Base-by-base conservation (phyloP, 2,888 invertebrate genomes). In the Drosophila prostipennis region DNA sequence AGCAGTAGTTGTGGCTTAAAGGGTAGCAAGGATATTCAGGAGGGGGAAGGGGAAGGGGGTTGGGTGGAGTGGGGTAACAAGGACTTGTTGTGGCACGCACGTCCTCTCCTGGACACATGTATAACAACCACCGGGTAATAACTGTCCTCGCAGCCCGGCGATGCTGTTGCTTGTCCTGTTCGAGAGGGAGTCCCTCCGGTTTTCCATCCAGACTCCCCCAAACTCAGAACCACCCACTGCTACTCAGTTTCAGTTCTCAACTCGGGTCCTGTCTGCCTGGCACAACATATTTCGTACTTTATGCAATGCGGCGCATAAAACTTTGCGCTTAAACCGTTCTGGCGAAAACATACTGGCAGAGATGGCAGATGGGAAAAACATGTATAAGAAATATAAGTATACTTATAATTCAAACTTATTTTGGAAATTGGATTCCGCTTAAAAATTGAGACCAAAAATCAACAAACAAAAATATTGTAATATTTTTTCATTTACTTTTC, bases 231-330 rank as follows among this genome's bases (percentile, higher is more conserved):
- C 8, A 32, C 34, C 8, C 45, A 4, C 23, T 39, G 46, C 46
- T 46, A 46, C 23, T 52, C 51, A 45, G 64, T 63, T 65, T 70
- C 64, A 73, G 63, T 54, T 23, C 57, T 34, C 57, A 61, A 46
- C 36, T 46, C 14, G 13, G 39, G 37, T 56, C 34, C 42, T 34
- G 46, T 56, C 57, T 57, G 61, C 46, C 43, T 51, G 64, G 54
- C 51, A 63, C 54, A 69, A 72, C 79, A 80, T 74, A 80, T 74
- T 84, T 74, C 73, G 77, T 78, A 60, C 73, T 78, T 77, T 78
- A 77, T 78, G 72, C 75, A 74, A 70, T 75, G 73, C 64, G 59
- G 71, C 74, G 74, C 59, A 74, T 67, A 74, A 70, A 81, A 79
- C 79, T 81, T 81, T 80, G 56, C 43, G 74, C 67, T 68, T 55